Percentiles rank a stretch among this genome's conserved stretches.
Conservation (phyloP, 2,888 invertebrate species). For the Brachyptera risi region DNA sequence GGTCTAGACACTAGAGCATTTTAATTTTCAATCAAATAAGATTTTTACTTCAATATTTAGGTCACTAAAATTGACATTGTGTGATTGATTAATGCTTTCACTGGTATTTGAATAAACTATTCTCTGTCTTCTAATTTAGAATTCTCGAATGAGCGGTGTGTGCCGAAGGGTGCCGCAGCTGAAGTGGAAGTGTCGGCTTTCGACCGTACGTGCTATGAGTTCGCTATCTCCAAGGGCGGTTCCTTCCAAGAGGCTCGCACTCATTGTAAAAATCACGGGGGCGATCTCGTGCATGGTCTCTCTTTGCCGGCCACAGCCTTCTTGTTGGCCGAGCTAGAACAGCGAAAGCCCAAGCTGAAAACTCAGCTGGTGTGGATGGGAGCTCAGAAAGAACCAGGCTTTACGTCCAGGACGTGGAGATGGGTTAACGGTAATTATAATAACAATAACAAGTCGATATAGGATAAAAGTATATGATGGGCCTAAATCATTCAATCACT, state of each 20-base stretch:
- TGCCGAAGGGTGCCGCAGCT: constrained; percentile 66
- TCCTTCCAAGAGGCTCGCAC: constrained; percentile 76
- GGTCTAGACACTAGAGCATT: too few relatives aligned
- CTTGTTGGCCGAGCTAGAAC: constrained; percentile 73
- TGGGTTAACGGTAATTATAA: constrained; percentile 76
- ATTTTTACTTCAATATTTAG: neutral
- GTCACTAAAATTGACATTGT: too few relatives aligned
- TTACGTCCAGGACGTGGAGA: constrained; percentile 80
- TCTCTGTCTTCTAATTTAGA: constrained; percentile 52
- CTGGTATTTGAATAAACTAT: too few relatives aligned
- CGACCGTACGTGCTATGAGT: constrained; percentile 84
- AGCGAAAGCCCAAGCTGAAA: constrained; percentile 72
- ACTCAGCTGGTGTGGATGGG: constrained; percentile 90
- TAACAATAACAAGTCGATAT: too few relatives aligned
- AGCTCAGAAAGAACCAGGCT: constrained; percentile 80
- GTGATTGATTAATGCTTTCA: too few relatives aligned
- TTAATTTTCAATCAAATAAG: too few relatives aligned
- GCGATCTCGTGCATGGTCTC: constrained; percentile 63
- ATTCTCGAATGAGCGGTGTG: constrained; percentile 81
- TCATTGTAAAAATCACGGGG: constrained; percentile 67
- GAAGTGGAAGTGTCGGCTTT: constrained; percentile 80
- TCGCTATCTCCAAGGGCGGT: constrained; percentile 74
- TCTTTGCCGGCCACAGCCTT: constrained; percentile 62
- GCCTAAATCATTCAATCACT: too few relatives aligned
- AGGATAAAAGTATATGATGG: too few relatives aligned